Conservation (phyloP, 2,888 invertebrate genomes). For the Hanleya hanleyi region DNA sequence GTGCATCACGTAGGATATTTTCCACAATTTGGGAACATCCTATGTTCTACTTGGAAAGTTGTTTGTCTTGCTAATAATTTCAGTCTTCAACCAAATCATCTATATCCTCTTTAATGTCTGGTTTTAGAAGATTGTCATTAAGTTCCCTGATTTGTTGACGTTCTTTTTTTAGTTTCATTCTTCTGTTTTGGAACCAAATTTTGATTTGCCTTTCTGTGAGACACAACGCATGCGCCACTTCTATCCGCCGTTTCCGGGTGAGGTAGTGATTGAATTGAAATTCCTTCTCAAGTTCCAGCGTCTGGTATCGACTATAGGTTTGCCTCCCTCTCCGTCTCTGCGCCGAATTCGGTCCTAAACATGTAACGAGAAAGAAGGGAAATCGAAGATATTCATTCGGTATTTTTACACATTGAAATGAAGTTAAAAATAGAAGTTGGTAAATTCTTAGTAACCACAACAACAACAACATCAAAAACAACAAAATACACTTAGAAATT, state of each 20-base stretch:
- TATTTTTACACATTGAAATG: too few species aligned
- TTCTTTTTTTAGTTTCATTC: slow-evolving; percentile 93
- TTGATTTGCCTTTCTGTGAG: slow-evolving; percentile 93
- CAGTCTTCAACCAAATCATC: neutral
- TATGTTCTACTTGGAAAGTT: neutral
- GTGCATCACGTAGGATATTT: too few species aligned
- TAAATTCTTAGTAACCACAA: too few species aligned
- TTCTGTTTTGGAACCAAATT: slow-evolving; percentile 87
- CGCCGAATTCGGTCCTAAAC: slow-evolving; percentile 67
- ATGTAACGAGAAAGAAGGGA: neutral
- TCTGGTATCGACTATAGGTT: slow-evolving; percentile 98
- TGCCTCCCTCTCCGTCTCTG: slow-evolving; percentile 84
- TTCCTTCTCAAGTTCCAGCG: slow-evolving; percentile 97
- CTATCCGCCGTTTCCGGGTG: slow-evolving; percentile 96
- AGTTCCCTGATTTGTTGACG: slow-evolving; percentile 66
- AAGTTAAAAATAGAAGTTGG: too few species aligned
- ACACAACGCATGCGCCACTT: slow-evolving; percentile 96
- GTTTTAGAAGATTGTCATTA: slow-evolving; percentile 43
- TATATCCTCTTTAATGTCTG: neutral
- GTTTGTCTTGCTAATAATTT: neutral
- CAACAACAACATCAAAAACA: too few species aligned
- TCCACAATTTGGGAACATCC: too few species aligned
- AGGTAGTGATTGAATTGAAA: slow-evolving; percentile 99
- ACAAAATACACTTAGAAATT: too few species aligned
- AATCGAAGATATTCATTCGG: neutral